phyloP scores from a whole-genome alignment of 2,797 vertebrate genomes.

The Tadarida brasiliensis region DNA sequence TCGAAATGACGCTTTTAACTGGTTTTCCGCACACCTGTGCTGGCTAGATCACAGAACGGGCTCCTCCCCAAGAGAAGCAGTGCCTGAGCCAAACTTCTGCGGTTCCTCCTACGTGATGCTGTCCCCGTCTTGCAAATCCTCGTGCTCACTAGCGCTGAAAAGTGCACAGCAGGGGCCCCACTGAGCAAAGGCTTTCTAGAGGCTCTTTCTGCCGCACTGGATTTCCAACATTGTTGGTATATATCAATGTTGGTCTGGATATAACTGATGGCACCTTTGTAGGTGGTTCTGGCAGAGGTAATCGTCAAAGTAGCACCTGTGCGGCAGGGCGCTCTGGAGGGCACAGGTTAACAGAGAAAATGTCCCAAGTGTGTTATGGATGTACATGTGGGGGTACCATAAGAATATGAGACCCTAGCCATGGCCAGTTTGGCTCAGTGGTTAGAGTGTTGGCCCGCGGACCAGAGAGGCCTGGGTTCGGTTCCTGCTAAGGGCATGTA shows the following conservation, averaged over 20 bases:
- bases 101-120: background rate
- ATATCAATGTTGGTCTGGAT: background rate
- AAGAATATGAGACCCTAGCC: background rate
- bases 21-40: background rate
- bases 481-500: too few relatives aligned
- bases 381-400: background rate
- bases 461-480: too few relatives aligned
- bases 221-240: background rate
- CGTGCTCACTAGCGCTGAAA: background rate
- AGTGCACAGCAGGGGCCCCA: background rate
- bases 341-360: too few relatives aligned
- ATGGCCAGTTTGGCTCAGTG: too few relatives aligned
- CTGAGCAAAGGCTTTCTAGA: background rate
- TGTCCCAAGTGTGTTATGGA: background rate
- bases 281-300: background rate
- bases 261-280: background rate
- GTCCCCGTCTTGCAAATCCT: background rate
- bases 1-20: background rate
- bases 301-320: background rate
- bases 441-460: too few relatives aligned
- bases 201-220: background rate
- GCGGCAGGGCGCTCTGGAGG: too few relatives aligned
- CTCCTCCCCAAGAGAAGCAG: background rate
- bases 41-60: background rate
- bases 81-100: background rate